A percentile compares a stretch with the other conserved stretches of the same genome.
Conservation (phyloP, 2,797 vertebrate species). For the Anas georgica region DNA sequence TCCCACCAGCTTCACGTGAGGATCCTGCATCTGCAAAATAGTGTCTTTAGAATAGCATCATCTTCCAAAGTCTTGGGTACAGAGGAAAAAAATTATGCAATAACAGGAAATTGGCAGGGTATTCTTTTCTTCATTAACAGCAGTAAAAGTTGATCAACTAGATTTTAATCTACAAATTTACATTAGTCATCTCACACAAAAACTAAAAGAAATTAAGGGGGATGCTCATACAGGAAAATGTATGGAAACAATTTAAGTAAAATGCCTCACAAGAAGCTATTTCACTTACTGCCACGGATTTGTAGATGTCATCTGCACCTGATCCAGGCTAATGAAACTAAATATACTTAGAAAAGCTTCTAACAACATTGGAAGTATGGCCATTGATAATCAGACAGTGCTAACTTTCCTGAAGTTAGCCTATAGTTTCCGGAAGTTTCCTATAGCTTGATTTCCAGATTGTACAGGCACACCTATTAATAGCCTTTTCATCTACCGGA, state of each 20-base stretch:
- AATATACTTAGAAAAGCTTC: not conserved
- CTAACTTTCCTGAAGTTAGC: not conserved
- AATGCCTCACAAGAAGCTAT: not conserved
- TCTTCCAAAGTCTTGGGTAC: not conserved
- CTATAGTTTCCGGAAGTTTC: too few relatives aligned
- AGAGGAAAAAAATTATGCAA: not conserved
- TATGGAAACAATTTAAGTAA: not conserved
- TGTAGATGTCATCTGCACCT: not conserved
- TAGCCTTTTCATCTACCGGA: not conserved
- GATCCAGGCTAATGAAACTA: not conserved
- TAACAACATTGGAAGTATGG: not conserved
- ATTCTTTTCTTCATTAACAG: constrained; percentile 21
- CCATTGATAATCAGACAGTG: not conserved
- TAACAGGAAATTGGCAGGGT: not conserved
- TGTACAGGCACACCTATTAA: not conserved
- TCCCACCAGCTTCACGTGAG: not conserved
- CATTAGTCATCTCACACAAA: not conserved
- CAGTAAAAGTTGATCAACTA: constrained; percentile 28
- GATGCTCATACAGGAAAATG: not conserved
- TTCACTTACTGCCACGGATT: not conserved
- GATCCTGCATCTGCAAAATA: constrained; percentile 18
- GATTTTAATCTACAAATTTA: not conserved
- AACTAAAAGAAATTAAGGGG: not conserved
- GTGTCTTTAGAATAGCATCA: not conserved
- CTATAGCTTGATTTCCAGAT: not conserved